Conservation (phyloP, 2,797 vertebrate species). For the Gymnocypris eckloni region DNA sequence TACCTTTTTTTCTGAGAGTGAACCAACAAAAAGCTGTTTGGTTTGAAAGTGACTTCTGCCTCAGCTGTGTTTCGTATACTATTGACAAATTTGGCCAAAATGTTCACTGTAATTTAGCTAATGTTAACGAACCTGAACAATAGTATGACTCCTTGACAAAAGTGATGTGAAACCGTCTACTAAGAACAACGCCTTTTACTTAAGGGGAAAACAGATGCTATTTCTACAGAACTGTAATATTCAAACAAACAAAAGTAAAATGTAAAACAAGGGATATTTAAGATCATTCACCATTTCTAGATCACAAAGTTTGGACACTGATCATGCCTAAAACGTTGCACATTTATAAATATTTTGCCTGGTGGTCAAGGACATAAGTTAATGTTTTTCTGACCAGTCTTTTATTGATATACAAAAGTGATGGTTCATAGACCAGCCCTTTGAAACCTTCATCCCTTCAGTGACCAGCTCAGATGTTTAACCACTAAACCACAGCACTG, state of each 20-base stretch:
- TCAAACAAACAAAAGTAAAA: not conserved
- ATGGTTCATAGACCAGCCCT: not conserved
- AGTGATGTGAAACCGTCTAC: not conserved
- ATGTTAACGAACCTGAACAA: not conserved
- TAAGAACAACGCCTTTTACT: not conserved
- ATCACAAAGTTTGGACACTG: not conserved
- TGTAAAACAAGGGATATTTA: not conserved
- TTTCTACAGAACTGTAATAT: not conserved
- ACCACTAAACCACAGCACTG: not conserved
- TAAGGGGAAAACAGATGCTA: not conserved
- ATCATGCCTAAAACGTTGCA: not conserved
- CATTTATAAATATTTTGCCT: not conserved
- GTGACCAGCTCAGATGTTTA: not conserved
- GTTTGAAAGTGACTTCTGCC: not conserved
- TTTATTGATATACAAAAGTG: not conserved
- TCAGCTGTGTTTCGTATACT: not conserved
- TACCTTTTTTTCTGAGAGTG: too few relatives aligned
- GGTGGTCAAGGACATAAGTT: not conserved
- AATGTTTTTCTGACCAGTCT: not conserved
- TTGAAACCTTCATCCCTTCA: not conserved
- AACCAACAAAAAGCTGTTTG: not conserved
- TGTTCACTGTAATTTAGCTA: not conserved
- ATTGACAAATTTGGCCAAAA: not conserved
- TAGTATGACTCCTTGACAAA: not conserved
- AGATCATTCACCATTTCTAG: not conserved